Percentiles rank a stretch among this genome's conserved stretches.
Evolutionary conservation across 1,140 invertebrate species (phyloP).

Genomic region (Bathynomus jamesi): DNA sequence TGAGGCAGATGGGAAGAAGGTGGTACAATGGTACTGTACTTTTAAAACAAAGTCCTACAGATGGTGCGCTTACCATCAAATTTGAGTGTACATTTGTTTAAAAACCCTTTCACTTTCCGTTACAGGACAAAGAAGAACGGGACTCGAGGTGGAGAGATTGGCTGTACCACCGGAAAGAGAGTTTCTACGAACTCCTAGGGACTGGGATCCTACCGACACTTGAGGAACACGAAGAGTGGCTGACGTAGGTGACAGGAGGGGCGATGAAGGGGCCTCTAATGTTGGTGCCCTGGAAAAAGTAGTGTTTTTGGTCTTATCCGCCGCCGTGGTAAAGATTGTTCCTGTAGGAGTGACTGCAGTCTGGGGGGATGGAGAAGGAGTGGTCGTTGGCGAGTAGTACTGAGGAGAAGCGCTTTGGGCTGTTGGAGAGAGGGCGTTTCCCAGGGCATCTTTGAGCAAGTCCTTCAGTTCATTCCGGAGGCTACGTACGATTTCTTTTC

Average conservation of each 20-base stretch:
- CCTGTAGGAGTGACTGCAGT: slow-evolving; percentile 10
- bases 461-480: slow-evolving; percentile 39
- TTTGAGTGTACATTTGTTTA: not conserved
- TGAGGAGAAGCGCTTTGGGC: slow-evolving; percentile 7
- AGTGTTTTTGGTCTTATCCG: not conserved
- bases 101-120: not conserved
- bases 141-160: not conserved
- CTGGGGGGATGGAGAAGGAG: slow-evolving; percentile 21
- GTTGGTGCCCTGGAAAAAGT: not conserved
- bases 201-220: not conserved
- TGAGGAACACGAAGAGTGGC: not conserved
- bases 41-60: no score
- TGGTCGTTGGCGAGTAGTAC: slow-evolving; percentile 24
- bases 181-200: not conserved
- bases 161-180: not conserved
- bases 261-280: not conserved
- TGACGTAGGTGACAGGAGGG: not conserved
- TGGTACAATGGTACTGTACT: no score
- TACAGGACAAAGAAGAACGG: not conserved
- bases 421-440: slow-evolving; percentile 25
- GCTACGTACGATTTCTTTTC: slow-evolving; percentile 42
- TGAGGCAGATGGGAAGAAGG: no score
- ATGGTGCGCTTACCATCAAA: not conserved
- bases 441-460: slow-evolving; percentile 39
- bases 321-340: not conserved